Evolutionary conservation across 92 coral and sea anemone species (phyloP).

Genomic region (Phenganax subtilis): DNA sequence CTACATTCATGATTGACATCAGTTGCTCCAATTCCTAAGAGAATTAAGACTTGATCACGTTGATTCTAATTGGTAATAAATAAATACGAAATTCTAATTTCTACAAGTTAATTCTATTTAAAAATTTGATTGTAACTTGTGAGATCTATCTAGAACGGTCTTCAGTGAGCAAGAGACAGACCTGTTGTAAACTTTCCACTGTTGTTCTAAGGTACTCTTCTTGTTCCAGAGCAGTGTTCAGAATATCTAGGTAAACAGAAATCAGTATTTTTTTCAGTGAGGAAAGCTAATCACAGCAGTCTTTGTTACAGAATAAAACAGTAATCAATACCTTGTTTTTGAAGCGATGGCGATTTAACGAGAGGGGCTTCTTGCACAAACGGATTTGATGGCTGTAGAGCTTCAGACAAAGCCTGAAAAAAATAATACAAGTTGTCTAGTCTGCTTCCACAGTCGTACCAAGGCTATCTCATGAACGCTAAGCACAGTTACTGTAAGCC

Average conservation of each 20-base stretch:
- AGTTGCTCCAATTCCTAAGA: slow-evolving; percentile 87
- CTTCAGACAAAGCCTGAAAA: slow-evolving; percentile 72
- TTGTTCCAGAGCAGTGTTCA: slow-evolving; percentile 73
- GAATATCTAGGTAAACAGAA: slow-evolving; percentile 48
- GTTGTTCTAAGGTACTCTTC: slow-evolving; percentile 68
- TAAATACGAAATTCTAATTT: background rate
- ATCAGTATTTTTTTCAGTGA: background rate
- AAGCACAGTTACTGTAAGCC: no score
- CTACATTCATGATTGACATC: slow-evolving; percentile 80
- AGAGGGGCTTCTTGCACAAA: slow-evolving; percentile 28
- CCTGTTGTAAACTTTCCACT: slow-evolving; percentile 80
- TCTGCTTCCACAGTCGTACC: no score
- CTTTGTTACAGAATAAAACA: background rate
- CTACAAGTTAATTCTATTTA: background rate
- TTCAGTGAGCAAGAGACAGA: slow-evolving; percentile 15
- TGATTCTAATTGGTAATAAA: no score
- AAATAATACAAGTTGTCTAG: background rate
- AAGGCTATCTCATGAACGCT: no score
- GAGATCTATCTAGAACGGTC: background rate
- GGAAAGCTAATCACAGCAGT: background rate
- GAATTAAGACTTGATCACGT: background rate
- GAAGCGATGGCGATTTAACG: slow-evolving; percentile 18
- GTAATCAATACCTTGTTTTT: slow-evolving; percentile 60
- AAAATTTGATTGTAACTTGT: background rate
- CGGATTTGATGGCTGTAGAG: slow-evolving; percentile 52